A percentile compares a stretch with the other conserved stretches of the same genome.
Conservation (phyloP, 2,888 invertebrate genomes). For the Caenorhabditis wallacei region DNA sequence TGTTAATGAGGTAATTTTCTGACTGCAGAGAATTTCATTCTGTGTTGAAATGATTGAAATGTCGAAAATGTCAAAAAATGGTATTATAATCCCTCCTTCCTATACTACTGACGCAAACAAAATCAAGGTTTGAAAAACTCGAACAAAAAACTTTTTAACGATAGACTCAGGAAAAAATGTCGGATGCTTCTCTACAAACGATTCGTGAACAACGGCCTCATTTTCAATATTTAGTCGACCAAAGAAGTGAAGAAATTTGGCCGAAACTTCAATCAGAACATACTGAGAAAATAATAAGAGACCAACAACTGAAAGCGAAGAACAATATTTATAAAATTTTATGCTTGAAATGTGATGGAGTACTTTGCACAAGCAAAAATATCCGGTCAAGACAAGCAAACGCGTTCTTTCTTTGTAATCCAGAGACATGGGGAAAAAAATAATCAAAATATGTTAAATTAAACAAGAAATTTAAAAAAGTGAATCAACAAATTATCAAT, state of each 20-base stretch:
- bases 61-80: too few relatives aligned
- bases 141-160: too few relatives aligned
- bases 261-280: constrained; percentile 11
- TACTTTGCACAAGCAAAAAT: constrained; percentile 36
- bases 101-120: constrained; percentile 53
- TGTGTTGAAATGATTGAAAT: too few relatives aligned
- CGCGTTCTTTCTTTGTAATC: constrained; percentile 54
- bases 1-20: too few relatives aligned
- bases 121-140: constrained; percentile 36
- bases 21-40: too few relatives aligned
- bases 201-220: neutral
- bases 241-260: constrained; percentile 19
- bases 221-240: neutral
- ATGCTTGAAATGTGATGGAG: constrained; percentile 58
- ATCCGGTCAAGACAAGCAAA: constrained; percentile 29
- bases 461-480: constrained; percentile 3
- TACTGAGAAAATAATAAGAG: neutral
- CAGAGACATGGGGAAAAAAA: constrained; percentile 56
- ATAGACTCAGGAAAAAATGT: constrained; percentile 40
- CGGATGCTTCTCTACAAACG: constrained; percentile 20
- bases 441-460: neutral
- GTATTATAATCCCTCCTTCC: too few relatives aligned
- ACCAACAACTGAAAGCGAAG: neutral
- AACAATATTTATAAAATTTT: constrained; percentile 34
- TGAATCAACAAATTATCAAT: neutral